Base-by-base conservation (phyloP, 1,140 invertebrate genomes). In the Micrasema longulum region DNA sequence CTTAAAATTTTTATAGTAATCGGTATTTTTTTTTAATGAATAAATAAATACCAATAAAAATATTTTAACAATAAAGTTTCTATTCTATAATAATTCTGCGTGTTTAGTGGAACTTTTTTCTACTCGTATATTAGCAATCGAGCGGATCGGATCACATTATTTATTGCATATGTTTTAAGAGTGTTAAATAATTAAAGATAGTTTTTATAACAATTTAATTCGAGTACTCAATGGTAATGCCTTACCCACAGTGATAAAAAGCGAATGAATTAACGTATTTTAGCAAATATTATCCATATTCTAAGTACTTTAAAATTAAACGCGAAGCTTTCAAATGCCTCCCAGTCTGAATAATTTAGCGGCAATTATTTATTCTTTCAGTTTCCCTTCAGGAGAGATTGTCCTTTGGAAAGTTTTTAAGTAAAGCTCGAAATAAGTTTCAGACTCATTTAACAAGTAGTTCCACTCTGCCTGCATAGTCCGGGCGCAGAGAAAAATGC, bases 391-490 rank as follows among this genome's bases (percentile, higher is more conserved):
- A 47, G 53, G 41, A 66, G 50, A 72, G 11, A 45, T 66, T 60
- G 43, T 20, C 38, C 45, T 35, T 48, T 9, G 35, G 10, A 48
- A 73, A 73, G 65, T 73, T 73, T 73, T 53, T 62, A 68, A 69
- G 71, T 20, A 62, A 43, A 64, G 71, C 64, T 67, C 57, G 31
- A 36, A 62, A 47, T 36, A 67, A 53, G 71, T 63, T 64, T 38
- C 67, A 41, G 71, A 53, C 65, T 73, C 71, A 69, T 73, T 73
- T 68, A 73, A 72, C 64, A n/a, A n/a, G n/a, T 72, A 67, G 71
- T 72, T 72, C 64, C 53, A 23, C 50, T 55, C 62, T 65, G 65
- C 62, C 45, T 57, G 36, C 47, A 48, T 36, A 48, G 50, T 22
- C 50, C 50, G n/a, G 18, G 18, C 18, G 50, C n/a, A 22, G 50